Percentiles rank a stretch among this genome's conserved stretches.
Conservation (phyloP, 2,113 vertebrate genomes). For the Corydoras sp. region DNA sequence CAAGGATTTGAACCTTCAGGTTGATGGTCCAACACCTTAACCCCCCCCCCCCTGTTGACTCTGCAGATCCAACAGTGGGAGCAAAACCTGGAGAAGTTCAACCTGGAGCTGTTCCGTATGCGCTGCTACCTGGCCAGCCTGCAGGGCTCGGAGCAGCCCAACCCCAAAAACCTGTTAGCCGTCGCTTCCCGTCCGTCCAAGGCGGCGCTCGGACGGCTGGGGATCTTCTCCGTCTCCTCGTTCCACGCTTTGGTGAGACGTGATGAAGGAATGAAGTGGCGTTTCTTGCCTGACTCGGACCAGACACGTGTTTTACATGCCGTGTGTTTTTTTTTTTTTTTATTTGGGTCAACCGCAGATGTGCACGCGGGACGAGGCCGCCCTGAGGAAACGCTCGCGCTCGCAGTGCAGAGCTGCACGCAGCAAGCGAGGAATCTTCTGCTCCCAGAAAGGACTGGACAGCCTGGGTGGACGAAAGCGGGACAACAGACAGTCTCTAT, state of each 20-base stretch:
- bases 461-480: conserved; percentile 67
- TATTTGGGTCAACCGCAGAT: conserved; percentile 60
- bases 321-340: background rate
- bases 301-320: background rate
- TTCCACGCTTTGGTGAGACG: conserved; percentile 87
- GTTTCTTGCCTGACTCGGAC: background rate
- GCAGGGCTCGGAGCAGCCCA: conserved; percentile 87
- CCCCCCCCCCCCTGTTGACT: too few relatives aligned
- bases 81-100: conserved; percentile 90
- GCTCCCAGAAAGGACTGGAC: conserved; percentile 80
- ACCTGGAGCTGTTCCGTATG: conserved; percentile 87
- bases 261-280: background rate
- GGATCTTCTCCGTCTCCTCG: conserved; percentile 66
- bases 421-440: conserved; percentile 76
- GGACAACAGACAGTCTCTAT: conserved; percentile 68
- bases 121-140: conserved; percentile 88
- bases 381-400: conserved; percentile 69
- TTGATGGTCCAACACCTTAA: too few relatives aligned
- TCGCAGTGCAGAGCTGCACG: conserved; percentile 66
- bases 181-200: conserved; percentile 74
- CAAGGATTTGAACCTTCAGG: too few relatives aligned
- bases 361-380: conserved; percentile 80
- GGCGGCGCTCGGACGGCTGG: background rate
- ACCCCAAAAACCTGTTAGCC: conserved; percentile 87
- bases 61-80: conserved; percentile 91